phyloP scores from a whole-genome alignment of 2,888 invertebrate species.

The Azorinus chamasolen region DNA sequence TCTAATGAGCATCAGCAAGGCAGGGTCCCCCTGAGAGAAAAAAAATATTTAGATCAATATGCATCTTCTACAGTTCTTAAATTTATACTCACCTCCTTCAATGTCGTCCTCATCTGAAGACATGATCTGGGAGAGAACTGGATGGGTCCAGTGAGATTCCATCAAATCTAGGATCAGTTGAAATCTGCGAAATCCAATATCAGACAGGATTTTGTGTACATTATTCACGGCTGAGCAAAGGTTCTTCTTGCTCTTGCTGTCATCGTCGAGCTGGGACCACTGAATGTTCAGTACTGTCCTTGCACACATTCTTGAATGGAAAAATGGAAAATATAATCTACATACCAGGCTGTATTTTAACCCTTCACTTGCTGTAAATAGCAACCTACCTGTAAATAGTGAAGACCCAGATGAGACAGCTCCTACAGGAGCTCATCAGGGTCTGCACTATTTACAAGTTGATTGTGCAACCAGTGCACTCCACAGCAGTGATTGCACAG shows the following conservation, averaged over 20 bases:
- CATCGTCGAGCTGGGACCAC: conserved; percentile 79
- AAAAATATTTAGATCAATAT: no score
- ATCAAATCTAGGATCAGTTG: conserved; percentile 72
- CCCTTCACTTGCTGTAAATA: no score
- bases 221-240: conserved; percentile 73
- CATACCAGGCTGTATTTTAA: not conserved
- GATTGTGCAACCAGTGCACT: no score
- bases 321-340: no score
- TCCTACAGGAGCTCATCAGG: no score
- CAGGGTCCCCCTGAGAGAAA: no score
- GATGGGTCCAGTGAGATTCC: conserved; percentile 83
- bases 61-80: no score
- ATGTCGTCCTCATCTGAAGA: conserved; percentile 72
- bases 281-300: conserved; percentile 79
- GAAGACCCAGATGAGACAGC: no score
- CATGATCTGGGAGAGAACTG: conserved; percentile 81
- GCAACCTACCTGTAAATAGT: no score
- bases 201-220: conserved; percentile 72
- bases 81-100: conserved; percentile 62
- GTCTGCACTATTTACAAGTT: no score
- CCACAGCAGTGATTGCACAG: no score
- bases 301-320: conserved; percentile 75
- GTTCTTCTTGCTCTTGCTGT: conserved; percentile 72
- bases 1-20: no score
- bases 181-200: conserved; percentile 72